Percentiles rank a stretch among this genome's conserved stretches.
phyloP scores from a whole-genome alignment of 2,113 vertebrate genomes.

The Lagenorhynchus albirostris region DNA sequence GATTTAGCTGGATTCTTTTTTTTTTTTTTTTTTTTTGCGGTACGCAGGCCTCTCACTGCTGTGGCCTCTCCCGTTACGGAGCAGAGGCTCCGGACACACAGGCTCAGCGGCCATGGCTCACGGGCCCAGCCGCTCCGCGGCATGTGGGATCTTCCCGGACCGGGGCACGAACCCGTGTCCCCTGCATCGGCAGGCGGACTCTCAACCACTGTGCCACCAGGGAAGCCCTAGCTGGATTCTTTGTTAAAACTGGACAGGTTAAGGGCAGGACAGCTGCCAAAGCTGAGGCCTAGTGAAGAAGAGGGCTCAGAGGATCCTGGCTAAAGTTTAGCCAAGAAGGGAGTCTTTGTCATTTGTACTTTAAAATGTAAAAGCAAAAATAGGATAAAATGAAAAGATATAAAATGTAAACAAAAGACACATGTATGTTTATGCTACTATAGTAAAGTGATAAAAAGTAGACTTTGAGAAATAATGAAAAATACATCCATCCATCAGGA shows the following conservation, averaged over 20 bases:
- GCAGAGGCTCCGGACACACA: no score
- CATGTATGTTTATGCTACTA: neutral
- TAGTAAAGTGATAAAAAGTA: neutral
- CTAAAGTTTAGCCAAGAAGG: neutral
- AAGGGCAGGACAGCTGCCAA: neutral
- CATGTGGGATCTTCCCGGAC: no score
- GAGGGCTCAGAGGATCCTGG: neutral
- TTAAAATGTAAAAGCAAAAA: neutral
- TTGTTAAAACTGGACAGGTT: neutral
- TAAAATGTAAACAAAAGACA: neutral
- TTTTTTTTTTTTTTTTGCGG: no score
- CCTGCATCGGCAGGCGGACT: no score
- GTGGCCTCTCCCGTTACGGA: no score
- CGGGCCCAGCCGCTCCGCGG: no score
- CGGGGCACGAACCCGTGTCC: no score
- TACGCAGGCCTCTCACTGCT: no score
- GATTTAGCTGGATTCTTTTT: neutral
- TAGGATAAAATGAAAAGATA: neutral
- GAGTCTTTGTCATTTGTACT: neutral
- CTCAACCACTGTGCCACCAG: no score
- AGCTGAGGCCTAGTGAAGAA: neutral
- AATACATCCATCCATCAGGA: neutral
- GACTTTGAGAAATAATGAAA: neutral
- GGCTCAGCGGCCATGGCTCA: no score
- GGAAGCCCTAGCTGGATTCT: neutral